These are phyloP conservation scores for Verasper variegatus DNA, from an alignment of 2,113 vertebrate species.

Conservation along the genomic window DNA sequence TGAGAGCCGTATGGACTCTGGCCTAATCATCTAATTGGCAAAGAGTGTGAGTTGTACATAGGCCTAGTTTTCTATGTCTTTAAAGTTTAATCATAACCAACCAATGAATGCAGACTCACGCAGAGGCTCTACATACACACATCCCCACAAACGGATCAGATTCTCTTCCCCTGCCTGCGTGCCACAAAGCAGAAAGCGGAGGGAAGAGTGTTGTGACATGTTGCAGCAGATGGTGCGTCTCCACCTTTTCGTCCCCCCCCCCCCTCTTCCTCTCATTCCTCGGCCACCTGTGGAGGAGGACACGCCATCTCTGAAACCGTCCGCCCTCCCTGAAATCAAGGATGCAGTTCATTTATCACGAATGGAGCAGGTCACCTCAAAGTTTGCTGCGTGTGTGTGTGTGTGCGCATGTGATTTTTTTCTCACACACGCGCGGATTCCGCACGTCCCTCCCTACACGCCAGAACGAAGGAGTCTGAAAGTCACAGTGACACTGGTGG, in stretches of 20 bases:
- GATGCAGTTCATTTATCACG: slow-evolving; percentile 62
- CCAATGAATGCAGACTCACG: neutral
- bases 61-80: neutral
- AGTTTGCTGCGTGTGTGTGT: slow-evolving; percentile 16
- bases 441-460: slow-evolving; percentile 6
- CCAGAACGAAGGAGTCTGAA: slow-evolving; percentile 23
- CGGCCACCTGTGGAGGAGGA: slow-evolving; percentile 74
- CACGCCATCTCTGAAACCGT: slow-evolving; percentile 8
- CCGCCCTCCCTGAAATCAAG: slow-evolving; percentile 41
- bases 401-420: slow-evolving; percentile 1
- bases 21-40: too few relatives aligned
- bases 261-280: slow-evolving; percentile 33
- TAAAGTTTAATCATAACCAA: neutral
- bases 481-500: slow-evolving; percentile 47
- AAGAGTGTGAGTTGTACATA: too few relatives aligned
- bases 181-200: slow-evolving; percentile 26
- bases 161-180: slow-evolving; percentile 3
- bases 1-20: neutral
- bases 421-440: neutral
- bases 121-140: neutral
- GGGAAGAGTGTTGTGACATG: slow-evolving; percentile 39
- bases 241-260: slow-evolving; percentile 44
- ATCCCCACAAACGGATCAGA: slow-evolving; percentile 4
- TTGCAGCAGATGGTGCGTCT: slow-evolving; percentile 72
- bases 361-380: slow-evolving; percentile 54